Percentiles rank a stretch among this genome's conserved stretches.
phyloP scores from a whole-genome alignment of 2,113 vertebrate species.

The Cyrtonyx montezumae region DNA sequence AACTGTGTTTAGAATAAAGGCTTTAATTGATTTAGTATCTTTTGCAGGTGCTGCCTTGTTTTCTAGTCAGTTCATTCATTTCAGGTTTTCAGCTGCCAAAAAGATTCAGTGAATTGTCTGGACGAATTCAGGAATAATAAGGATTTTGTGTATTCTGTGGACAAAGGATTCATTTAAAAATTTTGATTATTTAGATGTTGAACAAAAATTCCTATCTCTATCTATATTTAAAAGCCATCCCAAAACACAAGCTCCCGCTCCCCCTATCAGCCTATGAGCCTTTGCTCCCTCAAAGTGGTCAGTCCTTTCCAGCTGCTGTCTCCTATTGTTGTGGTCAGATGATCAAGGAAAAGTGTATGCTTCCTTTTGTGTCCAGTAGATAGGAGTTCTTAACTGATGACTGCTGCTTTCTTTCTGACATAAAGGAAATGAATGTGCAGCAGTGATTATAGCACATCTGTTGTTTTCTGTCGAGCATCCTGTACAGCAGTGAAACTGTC shows the following conservation, averaged over 20 bases:
- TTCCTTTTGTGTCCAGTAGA: conserved; percentile 73
- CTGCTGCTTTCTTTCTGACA: conserved; percentile 58
- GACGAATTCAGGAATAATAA: background rate
- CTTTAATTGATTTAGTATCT: background rate
- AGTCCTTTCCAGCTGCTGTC: conserved; percentile 10
- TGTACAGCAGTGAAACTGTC: conserved; percentile 63
- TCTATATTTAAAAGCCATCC: background rate
- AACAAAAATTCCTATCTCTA: background rate
- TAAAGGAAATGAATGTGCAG: conserved; percentile 73
- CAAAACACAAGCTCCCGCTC: background rate
- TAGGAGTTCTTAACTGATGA: conserved; percentile 59
- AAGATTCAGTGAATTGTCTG: background rate
- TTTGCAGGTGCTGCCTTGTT: background rate
- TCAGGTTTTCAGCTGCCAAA: background rate
- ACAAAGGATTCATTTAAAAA: background rate
- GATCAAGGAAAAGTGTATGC: conserved; percentile 47
- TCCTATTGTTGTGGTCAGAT: conserved; percentile 43
- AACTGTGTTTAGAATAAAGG: background rate
- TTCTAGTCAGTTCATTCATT: background rate
- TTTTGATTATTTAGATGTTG: background rate
- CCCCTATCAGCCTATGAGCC: background rate
- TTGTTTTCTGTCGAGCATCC: conserved; percentile 73
- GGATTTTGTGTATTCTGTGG: background rate
- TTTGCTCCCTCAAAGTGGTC: background rate
- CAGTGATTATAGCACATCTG: conserved; percentile 73